Base-by-base conservation (phyloP, 2,888 invertebrate genomes). In the Oligia fasciuncula region DNA sequence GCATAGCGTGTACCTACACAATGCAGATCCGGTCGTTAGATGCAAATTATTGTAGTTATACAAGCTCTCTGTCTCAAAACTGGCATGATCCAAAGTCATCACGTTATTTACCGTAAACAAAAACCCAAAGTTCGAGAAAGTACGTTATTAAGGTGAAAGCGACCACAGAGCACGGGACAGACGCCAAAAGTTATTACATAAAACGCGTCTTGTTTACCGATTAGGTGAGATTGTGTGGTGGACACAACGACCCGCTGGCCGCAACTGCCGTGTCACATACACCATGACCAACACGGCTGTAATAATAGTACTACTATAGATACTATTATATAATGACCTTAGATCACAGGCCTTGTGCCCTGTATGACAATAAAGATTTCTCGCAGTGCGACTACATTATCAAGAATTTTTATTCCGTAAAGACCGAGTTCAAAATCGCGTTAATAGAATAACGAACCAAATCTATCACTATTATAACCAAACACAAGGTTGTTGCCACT, bases 111-210 rank as follows among this genome's bases (percentile, higher is more conserved):
- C 89, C 85, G 85, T 83, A 88, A 89, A 88, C 76, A 86, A 91
- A 89, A 87, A 85, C 90, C 91, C 92, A 94, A 94, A 94, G 90
- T 92, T 91, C 91, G 94, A 95, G 96, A 96, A 96, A 96, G 96
- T 85, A 76, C 91, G 89, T 90, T 93, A 93, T 93, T 93, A 93
- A 89, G 91, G 96, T 93, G 96, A 96, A 96, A 96, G 96, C 93
- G 94, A 90, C 92, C 93, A 92, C 93, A 91, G 86, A 87, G 86
- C 87, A 88, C 88, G 91, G 87, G 90, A 89, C 89, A 87, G 93
- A 93, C 92, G 91, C 93, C 93, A 92, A 94, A 94, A 93, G 89
- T 87, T 91, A 92, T 96, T 96, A 93, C 94, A 92, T 95, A 95
- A 96, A 92, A 89, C 90, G 89, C 88, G 89, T 91, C 92, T 92